These are phyloP conservation scores for Drosophila willistoni DNA, from an alignment of 1,140 invertebrate species.

Conservation along the genomic window DNA sequence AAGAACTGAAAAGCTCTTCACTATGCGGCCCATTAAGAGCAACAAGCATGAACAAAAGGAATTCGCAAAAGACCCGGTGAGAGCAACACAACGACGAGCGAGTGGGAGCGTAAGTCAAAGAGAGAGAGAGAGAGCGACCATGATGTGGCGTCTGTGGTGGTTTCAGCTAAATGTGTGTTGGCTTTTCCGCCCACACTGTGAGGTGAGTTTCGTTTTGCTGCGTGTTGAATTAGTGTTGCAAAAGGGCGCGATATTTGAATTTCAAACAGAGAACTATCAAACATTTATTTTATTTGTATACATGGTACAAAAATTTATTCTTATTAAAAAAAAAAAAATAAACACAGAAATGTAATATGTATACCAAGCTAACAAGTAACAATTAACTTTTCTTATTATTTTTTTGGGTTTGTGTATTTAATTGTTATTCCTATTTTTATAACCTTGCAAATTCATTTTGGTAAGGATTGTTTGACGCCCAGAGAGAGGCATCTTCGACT, in stretches of 20 bases:
- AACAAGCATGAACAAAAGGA: constrained; percentile 19
- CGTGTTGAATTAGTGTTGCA: not conserved
- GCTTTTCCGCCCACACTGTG: not conserved
- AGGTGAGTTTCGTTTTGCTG: not conserved
- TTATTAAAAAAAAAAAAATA: constrained; percentile 30
- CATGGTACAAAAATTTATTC: constrained; percentile 18
- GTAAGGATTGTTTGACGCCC: too few relatives aligned
- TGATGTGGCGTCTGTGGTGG: constrained; percentile 19
- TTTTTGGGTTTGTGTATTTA: too few relatives aligned
- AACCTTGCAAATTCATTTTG: too few relatives aligned
- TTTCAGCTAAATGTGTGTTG: not conserved
- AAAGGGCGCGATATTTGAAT: constrained; percentile 27
- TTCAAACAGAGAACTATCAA: not conserved
- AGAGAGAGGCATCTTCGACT: too few relatives aligned
- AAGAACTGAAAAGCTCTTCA: constrained; percentile 14
- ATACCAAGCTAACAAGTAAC: too few relatives aligned
- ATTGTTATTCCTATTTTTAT: too few relatives aligned
- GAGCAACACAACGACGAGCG: not conserved
- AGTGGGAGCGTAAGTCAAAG: not conserved
- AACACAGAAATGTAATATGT: not conserved
- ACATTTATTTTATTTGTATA: not conserved
- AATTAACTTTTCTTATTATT: too few relatives aligned
- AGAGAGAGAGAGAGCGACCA: constrained; percentile 14
- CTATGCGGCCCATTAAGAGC: constrained; percentile 1
- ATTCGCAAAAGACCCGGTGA: constrained; percentile 9